phyloP scores from a whole-genome alignment of 2,797 vertebrate genomes.

The Clarias laeviceps region DNA sequence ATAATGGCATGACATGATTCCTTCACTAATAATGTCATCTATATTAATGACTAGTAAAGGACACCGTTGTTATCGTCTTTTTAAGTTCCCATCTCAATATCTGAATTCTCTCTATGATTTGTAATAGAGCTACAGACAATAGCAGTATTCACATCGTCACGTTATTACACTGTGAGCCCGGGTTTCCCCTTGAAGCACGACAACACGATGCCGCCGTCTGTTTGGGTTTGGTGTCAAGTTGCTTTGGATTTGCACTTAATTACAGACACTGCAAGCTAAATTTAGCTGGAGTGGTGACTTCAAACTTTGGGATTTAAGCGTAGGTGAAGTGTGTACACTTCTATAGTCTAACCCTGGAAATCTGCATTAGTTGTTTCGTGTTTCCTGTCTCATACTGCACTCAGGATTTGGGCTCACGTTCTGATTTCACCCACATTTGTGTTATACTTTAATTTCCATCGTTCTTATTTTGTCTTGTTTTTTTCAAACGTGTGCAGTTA shows the following conservation, averaged over 20 bases:
- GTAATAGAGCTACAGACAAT: neutral
- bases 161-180: neutral
- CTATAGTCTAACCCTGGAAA: neutral
- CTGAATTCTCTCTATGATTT: neutral
- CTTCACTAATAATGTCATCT: neutral
- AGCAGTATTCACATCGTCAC: neutral
- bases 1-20: neutral
- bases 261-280: slow-evolving; percentile 34
- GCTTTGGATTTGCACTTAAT: slow-evolving; percentile 23
- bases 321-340: neutral
- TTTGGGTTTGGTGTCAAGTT: slow-evolving; percentile 10
- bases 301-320: slow-evolving; percentile 9
- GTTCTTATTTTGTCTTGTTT: too few species aligned
- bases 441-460: neutral
- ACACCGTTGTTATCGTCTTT: neutral
- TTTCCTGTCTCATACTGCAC: neutral
- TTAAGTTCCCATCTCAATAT: neutral
- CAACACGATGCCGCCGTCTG: neutral
- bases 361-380: neutral
- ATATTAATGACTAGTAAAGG: neutral
- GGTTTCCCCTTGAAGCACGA: neutral
- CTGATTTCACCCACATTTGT: neutral
- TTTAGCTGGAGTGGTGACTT: slow-evolving; percentile 20
- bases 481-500: neutral
- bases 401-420: neutral